A percentile compares a stretch with the other conserved stretches of the same genome.
phyloP scores from a whole-genome alignment of 2,113 vertebrate genomes.

The Calidris pugnax region DNA sequence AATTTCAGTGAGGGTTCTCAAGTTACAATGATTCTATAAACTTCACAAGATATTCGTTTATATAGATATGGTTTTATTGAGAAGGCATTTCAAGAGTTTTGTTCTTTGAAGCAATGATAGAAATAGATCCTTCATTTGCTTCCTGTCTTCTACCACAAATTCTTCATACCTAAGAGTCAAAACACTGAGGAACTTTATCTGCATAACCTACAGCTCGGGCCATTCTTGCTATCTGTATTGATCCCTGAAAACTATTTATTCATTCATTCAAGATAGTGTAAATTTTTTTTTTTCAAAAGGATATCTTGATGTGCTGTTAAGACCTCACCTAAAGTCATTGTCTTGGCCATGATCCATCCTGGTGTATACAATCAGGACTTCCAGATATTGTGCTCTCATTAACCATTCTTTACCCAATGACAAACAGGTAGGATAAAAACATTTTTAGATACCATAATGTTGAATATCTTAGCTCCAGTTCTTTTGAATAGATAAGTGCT shows the following conservation, averaged over 20 bases:
- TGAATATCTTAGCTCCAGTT: background rate
- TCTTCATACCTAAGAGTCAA: background rate
- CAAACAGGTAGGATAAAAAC: background rate
- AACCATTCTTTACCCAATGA: background rate
- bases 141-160: background rate
- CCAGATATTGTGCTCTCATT: background rate
- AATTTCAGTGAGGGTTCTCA: background rate
- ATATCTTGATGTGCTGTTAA: background rate
- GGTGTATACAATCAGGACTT: background rate
- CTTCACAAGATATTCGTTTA: background rate
- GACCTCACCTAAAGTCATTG: background rate
- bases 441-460: background rate
- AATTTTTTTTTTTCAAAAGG: background rate
- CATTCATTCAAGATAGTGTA: background rate
- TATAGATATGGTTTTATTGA: background rate
- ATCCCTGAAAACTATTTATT: background rate
- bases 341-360: background rate
- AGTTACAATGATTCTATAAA: background rate
- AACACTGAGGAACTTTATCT: background rate
- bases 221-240: background rate
- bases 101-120: background rate
- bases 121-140: background rate
- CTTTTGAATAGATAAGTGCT: background rate
- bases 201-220: background rate
- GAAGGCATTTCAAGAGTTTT: constrained; percentile 4